Conservation (phyloP, 2,797 vertebrate species). For the Pelochelys cantorii region DNA sequence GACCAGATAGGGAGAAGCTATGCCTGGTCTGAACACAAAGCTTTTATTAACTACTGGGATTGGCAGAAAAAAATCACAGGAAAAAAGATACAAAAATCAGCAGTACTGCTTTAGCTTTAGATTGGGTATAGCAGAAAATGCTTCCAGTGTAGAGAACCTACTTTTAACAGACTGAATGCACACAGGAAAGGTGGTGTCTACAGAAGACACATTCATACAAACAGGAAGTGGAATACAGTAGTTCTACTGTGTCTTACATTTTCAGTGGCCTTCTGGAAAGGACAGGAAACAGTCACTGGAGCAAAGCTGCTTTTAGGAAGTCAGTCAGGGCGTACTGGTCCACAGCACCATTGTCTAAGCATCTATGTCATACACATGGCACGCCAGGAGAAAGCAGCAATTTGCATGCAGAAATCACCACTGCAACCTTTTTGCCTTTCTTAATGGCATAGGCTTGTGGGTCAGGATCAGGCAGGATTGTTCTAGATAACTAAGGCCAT, state of each 20-base stretch:
- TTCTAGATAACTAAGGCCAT: not conserved
- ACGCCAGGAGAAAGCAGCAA: not conserved
- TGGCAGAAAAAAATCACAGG: not conserved
- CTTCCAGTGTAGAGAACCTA: not conserved
- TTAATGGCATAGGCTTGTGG: not conserved
- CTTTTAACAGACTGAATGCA: not conserved
- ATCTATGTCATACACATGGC: not conserved
- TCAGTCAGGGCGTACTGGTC: not conserved
- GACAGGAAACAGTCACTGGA: not conserved
- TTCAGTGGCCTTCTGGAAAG: slow-evolving; percentile 38
- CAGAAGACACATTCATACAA: not conserved
- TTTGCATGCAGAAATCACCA: not conserved
- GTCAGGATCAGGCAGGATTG: not conserved
- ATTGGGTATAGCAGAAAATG: not conserved
- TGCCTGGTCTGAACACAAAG: not conserved
- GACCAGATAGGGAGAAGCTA: not conserved
- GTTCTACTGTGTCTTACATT: slow-evolving; percentile 33
- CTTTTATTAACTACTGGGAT: not conserved
- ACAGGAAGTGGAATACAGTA: slow-evolving; percentile 57
- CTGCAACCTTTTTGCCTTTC: not conserved
- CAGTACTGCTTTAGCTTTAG: not conserved
- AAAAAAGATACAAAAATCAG: not conserved
- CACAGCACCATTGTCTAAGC: not conserved
- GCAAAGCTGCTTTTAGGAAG: not conserved
- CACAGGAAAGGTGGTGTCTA: not conserved